Evolutionary conservation across 2,888 invertebrate genomes (phyloP).

Genomic region (Sphaeridia pumilis): DNA sequence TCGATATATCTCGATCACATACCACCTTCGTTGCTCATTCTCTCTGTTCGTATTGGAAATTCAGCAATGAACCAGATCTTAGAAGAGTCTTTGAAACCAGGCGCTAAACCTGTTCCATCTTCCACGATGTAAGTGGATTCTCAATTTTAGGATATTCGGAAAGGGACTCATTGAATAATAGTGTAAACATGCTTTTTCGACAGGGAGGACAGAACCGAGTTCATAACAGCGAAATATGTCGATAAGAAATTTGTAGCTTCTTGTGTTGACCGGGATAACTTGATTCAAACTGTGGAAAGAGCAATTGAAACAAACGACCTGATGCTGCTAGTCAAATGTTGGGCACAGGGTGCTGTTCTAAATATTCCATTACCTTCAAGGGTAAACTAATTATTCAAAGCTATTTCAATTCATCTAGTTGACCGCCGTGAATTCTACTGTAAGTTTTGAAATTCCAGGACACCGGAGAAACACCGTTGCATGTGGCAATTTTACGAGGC

Average conservation of each 20-base stretch:
- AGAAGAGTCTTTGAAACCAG: conserved; percentile 76
- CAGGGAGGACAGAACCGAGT: conserved; percentile 87
- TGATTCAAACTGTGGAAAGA: conserved; percentile 74
- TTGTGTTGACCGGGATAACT: conserved; percentile 66
- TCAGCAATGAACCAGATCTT: conserved; percentile 87
- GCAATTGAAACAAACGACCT: conserved; percentile 81
- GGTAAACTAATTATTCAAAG: conserved; percentile 41
- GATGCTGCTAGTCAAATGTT: conserved; percentile 75
- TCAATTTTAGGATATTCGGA: neutral
- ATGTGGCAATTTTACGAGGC: conserved; percentile 69
- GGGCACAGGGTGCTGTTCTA: conserved; percentile 84
- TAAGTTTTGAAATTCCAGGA: conserved; percentile 46
- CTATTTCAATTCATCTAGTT: neutral
- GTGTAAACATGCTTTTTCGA: neutral
- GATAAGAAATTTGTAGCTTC: conserved; percentile 73
- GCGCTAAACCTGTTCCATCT: conserved; percentile 70
- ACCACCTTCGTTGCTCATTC: conserved; percentile 79
- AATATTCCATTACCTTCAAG: conserved; percentile 68
- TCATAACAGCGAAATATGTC: conserved; percentile 90
- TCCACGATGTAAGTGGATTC: conserved; percentile 67
- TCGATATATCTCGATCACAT: conserved; percentile 76
- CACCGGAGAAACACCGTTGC: conserved; percentile 73
- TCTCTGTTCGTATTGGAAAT: conserved; percentile 88
- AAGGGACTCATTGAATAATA: neutral
- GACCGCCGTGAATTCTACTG: neutral